Evolutionary conservation across 2,113 vertebrate genomes (phyloP).

Genomic region (Hypocryptadius cinnamomeus): DNA sequence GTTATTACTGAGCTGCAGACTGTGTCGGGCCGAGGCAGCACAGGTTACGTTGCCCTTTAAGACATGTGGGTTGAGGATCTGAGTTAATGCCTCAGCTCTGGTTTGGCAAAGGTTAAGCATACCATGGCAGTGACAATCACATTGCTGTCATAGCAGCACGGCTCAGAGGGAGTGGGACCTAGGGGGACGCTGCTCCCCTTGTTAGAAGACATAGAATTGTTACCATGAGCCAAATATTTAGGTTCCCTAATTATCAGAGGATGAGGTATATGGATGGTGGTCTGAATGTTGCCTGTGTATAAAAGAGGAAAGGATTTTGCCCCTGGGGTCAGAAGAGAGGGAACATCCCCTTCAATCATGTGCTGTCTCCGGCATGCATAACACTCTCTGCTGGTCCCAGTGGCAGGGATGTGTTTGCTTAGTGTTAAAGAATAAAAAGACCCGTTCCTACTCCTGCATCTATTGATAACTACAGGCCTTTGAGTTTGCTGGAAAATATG

Average conservation of each 20-base stretch:
- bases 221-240: background rate
- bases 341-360: background rate
- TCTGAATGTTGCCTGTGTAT: background rate
- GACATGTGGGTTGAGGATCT: conserved; percentile 55
- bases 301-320: background rate
- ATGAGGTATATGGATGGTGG: background rate
- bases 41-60: conserved; percentile 64
- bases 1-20: conserved; percentile 43
- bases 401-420: background rate
- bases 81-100: conserved; percentile 59
- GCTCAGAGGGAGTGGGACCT: conserved; percentile 50
- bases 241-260: background rate
- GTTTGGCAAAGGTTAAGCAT: conserved; percentile 70
- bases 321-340: background rate
- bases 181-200: conserved; percentile 9
- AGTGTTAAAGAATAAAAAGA: background rate
- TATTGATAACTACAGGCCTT: background rate
- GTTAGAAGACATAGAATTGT: conserved; percentile 35
- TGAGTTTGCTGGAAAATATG: background rate
- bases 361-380: background rate
- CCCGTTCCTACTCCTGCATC: background rate
- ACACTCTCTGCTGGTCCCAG: background rate
- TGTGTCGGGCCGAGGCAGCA: background rate
- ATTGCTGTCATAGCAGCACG: conserved; percentile 55
- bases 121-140: conserved; percentile 67